Conservation (phyloP, 2,888 invertebrate genomes). For the Gymnoscelis rufifasciata region DNA sequence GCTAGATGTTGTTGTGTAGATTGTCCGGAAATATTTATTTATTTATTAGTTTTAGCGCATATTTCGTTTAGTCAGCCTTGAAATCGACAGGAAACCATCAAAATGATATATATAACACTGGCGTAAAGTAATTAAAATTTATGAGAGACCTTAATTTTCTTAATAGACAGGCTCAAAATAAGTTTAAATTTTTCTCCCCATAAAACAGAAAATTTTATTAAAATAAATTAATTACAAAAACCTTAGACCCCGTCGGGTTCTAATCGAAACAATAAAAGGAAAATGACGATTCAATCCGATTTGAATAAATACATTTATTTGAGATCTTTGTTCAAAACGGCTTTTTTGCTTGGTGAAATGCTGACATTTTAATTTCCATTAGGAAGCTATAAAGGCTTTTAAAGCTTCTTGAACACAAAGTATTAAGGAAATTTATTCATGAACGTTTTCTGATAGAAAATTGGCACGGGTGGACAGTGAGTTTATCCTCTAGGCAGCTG, state of each 20-base stretch:
- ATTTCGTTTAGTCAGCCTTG: no score
- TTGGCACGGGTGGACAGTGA: constrained; percentile 13
- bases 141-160: no score
- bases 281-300: constrained; percentile 29
- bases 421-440: constrained; percentile 22
- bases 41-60: no score
- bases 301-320: constrained; percentile 36
- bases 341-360: constrained; percentile 18
- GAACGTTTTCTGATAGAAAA: constrained; percentile 16
- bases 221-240: constrained; percentile 1
- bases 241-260: neutral
- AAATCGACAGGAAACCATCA: no score
- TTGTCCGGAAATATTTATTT: no score
- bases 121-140: no score
- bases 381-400: constrained; percentile 22
- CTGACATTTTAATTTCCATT: constrained; percentile 27
- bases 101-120: no score
- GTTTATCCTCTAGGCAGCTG: constrained; percentile 7
- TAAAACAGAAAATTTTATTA: neutral
- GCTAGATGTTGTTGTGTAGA: no score
- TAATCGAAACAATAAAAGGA: constrained; percentile 16
- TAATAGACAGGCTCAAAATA: no score
- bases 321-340: constrained; percentile 19
- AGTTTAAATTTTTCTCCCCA: no score
- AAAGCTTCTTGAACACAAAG: constrained; percentile 12